Conservation (phyloP, 2,113 vertebrate genomes). For the Periophthalmodon schlosseri region DNA sequence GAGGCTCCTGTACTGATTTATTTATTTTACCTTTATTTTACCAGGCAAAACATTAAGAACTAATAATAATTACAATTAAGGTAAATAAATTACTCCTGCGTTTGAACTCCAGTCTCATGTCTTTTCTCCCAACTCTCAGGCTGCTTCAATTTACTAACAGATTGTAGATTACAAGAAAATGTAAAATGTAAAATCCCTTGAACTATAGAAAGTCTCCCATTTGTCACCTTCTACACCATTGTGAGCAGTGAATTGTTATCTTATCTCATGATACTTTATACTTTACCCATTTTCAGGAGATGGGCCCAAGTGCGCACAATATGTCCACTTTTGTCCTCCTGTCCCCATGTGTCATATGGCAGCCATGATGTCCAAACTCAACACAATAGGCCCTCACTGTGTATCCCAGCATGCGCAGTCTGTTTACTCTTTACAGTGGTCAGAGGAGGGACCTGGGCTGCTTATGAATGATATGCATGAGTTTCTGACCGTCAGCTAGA, state of each 20-base stretch:
- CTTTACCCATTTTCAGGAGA: background rate
- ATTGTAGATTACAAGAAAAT: too few species aligned
- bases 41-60: too few species aligned
- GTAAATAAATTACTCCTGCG: too few species aligned
- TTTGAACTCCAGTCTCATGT: too few species aligned
- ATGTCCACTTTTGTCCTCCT: constrained; percentile 18
- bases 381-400: constrained; percentile 45
- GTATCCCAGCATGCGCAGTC: constrained; percentile 39
- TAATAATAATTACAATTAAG: too few species aligned
- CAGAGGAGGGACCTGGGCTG: constrained; percentile 17
- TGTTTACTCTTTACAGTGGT: constrained; percentile 52
- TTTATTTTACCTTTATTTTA: too few species aligned
- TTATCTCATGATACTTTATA: background rate
- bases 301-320: constrained; percentile 8
- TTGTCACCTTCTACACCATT: background rate
- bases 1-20: too few species aligned
- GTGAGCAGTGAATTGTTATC: too few species aligned
- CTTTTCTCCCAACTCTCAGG: too few species aligned
- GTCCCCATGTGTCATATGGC: constrained; percentile 64
- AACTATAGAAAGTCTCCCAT: background rate
- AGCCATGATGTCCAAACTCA: constrained; percentile 39
- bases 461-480: constrained; percentile 43
- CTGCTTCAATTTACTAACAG: too few species aligned
- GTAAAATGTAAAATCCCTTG: too few species aligned
- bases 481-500: constrained; percentile 22